Base-by-base conservation (phyloP, 2,797 vertebrate genomes). In the Lacerta viridis region DNA sequence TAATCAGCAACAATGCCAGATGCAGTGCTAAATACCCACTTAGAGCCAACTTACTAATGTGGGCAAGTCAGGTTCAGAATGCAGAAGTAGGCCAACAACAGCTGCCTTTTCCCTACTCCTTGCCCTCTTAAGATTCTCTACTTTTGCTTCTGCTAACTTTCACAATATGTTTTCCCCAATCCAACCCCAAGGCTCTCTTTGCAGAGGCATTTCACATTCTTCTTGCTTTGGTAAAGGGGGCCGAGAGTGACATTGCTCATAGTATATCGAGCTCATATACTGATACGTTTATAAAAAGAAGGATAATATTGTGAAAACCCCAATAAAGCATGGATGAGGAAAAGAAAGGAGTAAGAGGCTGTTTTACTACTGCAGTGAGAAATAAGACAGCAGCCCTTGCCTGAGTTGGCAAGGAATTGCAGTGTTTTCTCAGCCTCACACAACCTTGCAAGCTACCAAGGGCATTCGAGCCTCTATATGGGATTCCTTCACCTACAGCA, bases 11-110 rank as follows among this genome's bases (percentile, higher is more conserved):
- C 90, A 94, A 89, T 92, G 85, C 88, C 89, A 96, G 91, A 87
- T 95, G 89, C 84, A 92, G 29, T 89, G 90, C 80, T 93, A 89
- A 94, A 93, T 94, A 92, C 92, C 95, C 92, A 94, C 81, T 93
- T 88, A 84, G 84, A 89, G 76, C 7, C 88, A 85, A 88, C 39
- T 88, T 83, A 94, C 80, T 89, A 64, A 59, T 91, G 87, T 80
- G 43, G 41, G 77, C 36, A 92, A 91, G 77, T 90, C 76, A 82
- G 87, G 55, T 90, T 85, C 33, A 66, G 94, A 95, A 94, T 93
- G 33, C 36, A 92, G 87, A 94, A 64, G 66, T 94, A 91, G 86
- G 27, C 3, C 72, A 75, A 87, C 72, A 75, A 87, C 59, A 95
- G 66, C 77, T 92, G 68, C 13, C 89, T 86, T 83, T 85, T 72